Evolutionary conservation across 2,113 vertebrate species (phyloP), one percentile per base, ranked within the genome.

Genomic region (Cochlearius cochlearius): DNA sequence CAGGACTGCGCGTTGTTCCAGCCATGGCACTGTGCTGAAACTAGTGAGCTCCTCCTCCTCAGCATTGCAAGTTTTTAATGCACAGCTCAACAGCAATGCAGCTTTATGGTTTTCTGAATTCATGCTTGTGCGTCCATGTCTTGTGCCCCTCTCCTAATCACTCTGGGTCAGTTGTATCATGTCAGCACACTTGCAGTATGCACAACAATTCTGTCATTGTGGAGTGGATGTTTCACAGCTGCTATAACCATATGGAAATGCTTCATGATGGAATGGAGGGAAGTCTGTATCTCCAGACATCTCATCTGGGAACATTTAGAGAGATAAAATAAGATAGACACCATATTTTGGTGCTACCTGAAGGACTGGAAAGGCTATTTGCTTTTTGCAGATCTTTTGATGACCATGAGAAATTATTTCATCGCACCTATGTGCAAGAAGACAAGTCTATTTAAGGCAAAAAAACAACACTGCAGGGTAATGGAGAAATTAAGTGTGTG

Each of bases 221-320:
- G 47, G 12, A 72, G 10, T 20, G 34, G 15, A 15, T 43, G 43
- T 55, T 72, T 62, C 38, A 47, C 17, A 63, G 58, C 53, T 77
- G 38, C 16, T 73, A 7, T 36, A 43, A 47, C 4, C 12, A 16
- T 0, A 0, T 3, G 0, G 5, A 63, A 72, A 47, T 55, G 23
- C 30, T 55, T 79, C 55, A 26, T 30, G 50, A 58, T n/a, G 43
- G 56, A 47, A 55, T 63, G 58, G 15, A 63, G n/a, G 8, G 38
- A 45, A 45, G 11, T 63, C 19, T 20, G 18, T 47, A 63, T 55
- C 15, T 19, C 34, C 49, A 47, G n/a, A 55, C 12, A 34, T 56
- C 10, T 76, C 10, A 47, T 41, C 9, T 58, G 27, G 4, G 20
- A 77, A 30, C 4, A 26, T 73, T 56, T 72, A 62, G 34, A 79